A percentile compares a stretch with the other conserved stretches of the same genome.
These are phyloP conservation scores for Buceros bicornis DNA, from an alignment of 2,797 vertebrate genomes.

Conservation along the genomic window DNA sequence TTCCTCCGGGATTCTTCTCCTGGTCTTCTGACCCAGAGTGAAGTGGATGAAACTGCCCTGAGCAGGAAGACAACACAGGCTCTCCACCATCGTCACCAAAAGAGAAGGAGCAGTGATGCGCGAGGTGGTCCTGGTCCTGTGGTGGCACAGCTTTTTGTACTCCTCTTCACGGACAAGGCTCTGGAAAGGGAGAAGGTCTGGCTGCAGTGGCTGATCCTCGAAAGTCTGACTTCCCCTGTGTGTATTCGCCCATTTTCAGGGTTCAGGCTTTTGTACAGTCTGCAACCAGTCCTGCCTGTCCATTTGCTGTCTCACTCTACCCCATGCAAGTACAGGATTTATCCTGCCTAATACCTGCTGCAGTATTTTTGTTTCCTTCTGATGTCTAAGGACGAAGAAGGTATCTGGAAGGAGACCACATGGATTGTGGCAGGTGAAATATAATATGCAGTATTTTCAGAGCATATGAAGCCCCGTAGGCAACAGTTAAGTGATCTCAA, in stretches of 20 bases:
- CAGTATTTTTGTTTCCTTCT: background rate
- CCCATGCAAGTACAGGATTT: background rate
- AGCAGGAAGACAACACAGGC: background rate
- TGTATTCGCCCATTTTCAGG: background rate
- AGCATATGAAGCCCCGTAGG: background rate
- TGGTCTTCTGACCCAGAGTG: accelerated
- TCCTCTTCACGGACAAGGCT: background rate
- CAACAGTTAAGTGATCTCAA: accelerated
- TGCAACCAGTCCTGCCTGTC: background rate
- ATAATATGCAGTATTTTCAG: background rate
- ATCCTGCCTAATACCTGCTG: background rate
- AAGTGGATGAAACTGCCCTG: background rate
- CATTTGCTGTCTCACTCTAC: background rate
- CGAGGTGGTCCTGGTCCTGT: background rate
- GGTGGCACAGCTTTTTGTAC: background rate
- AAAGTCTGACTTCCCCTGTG: background rate
- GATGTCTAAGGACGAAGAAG: background rate
- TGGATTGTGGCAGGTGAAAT: background rate
- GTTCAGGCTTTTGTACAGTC: background rate
- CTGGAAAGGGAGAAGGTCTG: background rate
- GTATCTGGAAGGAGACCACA: background rate
- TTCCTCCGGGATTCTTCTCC: background rate
- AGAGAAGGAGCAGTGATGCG: background rate
- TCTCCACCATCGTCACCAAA: background rate
- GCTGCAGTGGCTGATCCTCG: background rate